Base-by-base conservation (phyloP, 2,797 vertebrate species). In the Oryzias dopingdopingensis region DNA sequence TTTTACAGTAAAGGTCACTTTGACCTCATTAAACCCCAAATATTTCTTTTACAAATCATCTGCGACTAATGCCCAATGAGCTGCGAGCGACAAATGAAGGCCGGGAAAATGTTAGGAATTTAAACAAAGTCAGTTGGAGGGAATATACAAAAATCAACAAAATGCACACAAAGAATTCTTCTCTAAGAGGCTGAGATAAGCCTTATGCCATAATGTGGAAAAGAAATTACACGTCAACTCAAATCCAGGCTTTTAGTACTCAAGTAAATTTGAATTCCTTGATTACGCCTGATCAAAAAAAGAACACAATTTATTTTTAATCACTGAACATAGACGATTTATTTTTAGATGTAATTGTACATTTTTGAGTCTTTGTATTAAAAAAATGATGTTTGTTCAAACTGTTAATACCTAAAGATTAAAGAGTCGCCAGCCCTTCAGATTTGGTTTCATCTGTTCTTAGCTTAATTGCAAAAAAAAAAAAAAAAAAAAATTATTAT, bases 1-100 rank as follows among this genome's bases (percentile, higher is more conserved):
- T 88, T 83, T 83, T 62, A 70, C 42, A 62, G 55, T 49, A 74
- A 49, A 87, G 59, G 72, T 90, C 86, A 46, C 18, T 46, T 46
- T 59, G 67, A 62, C 48, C 42, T 42, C 10, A 48, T 50, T 62
- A 77, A 71, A 74, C 72, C 84, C 85, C 84, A 85, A 86, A 70
- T 83, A 78, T 71, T 84, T 48, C 55, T 64, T 76, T 82, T 66
- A 68, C 55, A 74, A 73, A 57, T 74, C 72, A 69, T 74, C 57
- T 52, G 64, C 72, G 72, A 84, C 47, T 61, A 71, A 83, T 77
- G 50, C 42, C 29, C 56, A 61, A 49, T 0, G 32, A 76, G 47
- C 49, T 51, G 51, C 62, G 24, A 70, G 17, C 15, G 43, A 56
- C 59, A 46, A 58, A 58, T 42, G 26, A 44, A 80, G 74, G 44